A percentile compares a stretch with the other conserved stretches of the same genome.
These are phyloP conservation scores for Aplochiton taeniatus DNA, from an alignment of 2,797 vertebrate species.

Conservation along the genomic window DNA sequence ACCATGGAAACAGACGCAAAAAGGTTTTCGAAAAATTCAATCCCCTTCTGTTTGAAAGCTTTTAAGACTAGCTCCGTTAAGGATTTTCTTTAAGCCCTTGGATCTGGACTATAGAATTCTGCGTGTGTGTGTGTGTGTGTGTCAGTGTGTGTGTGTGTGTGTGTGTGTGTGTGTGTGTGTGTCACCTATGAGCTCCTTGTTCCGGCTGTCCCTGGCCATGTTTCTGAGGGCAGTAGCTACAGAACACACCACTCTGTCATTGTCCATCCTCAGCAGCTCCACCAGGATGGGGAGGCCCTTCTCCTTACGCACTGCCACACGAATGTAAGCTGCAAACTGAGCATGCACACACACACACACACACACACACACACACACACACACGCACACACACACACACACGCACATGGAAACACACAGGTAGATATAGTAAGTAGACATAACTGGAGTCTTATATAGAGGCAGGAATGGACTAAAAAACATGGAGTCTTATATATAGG, in stretches of 20 bases:
- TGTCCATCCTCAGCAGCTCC: conserved; percentile 96
- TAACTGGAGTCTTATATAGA: neutral
- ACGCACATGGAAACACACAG: no score
- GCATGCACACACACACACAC: neutral
- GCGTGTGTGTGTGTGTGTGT: neutral
- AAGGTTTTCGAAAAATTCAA: no score
- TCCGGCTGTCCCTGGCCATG: conserved; percentile 94
- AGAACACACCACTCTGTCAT: conserved; percentile 94
- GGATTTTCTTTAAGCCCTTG: no score
- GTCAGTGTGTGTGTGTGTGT: neutral
- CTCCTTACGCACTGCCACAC: conserved; percentile 94
- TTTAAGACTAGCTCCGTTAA: no score
- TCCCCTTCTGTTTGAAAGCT: no score
- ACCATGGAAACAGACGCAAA: no score
- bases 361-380: neutral
- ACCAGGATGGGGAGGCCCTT: conserved; percentile 97
- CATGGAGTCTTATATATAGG: neutral
- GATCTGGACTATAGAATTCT: no score
- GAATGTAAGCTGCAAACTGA: conserved; percentile 95
- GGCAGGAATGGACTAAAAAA: neutral
- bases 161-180: neutral
- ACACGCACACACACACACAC: neutral
- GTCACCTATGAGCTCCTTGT: conserved; percentile 96
- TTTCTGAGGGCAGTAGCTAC: conserved; percentile 95
- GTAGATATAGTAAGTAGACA: no score